Evolutionary conservation across 2,888 invertebrate genomes (phyloP).

Genomic region (Ametastegia equiseti): DNA sequence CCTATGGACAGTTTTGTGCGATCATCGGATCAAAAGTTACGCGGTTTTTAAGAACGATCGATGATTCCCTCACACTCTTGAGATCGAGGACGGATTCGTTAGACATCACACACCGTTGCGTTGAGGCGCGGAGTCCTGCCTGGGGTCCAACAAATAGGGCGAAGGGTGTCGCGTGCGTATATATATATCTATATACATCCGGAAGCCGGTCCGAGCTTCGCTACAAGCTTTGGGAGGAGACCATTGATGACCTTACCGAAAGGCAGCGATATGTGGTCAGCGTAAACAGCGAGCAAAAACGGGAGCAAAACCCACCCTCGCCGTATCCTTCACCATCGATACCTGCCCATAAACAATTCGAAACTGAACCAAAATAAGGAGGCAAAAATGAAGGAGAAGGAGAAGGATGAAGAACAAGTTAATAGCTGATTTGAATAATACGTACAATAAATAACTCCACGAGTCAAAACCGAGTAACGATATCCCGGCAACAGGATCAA

Average conservation of each 20-base stretch:
- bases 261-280: slow-evolving; percentile 69
- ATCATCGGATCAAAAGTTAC: neutral
- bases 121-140: neutral
- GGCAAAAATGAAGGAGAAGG: neutral
- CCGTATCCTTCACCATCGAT: neutral
- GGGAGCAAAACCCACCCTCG: slow-evolving; percentile 51
- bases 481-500: neutral
- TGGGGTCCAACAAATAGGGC: slow-evolving; percentile 23
- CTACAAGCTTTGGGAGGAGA: slow-evolving; percentile 72
- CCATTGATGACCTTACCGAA: slow-evolving; percentile 70
- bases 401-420: neutral
- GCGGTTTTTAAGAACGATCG: neutral
- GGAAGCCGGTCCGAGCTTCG: neutral
- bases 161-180: neutral
- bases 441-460: slow-evolving; percentile 70
- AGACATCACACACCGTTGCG: neutral
- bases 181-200: neutral
- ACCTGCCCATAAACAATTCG: slow-evolving; percentile 5
- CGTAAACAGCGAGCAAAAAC: slow-evolving; percentile 71
- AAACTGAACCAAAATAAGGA: neutral
- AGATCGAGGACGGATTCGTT: neutral
- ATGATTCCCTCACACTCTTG: neutral
- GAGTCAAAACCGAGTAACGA: neutral
- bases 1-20: neutral
- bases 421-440: slow-evolving; percentile 72